Conservation (phyloP, 2,797 vertebrate species). For the Gallinago solitaria region DNA sequence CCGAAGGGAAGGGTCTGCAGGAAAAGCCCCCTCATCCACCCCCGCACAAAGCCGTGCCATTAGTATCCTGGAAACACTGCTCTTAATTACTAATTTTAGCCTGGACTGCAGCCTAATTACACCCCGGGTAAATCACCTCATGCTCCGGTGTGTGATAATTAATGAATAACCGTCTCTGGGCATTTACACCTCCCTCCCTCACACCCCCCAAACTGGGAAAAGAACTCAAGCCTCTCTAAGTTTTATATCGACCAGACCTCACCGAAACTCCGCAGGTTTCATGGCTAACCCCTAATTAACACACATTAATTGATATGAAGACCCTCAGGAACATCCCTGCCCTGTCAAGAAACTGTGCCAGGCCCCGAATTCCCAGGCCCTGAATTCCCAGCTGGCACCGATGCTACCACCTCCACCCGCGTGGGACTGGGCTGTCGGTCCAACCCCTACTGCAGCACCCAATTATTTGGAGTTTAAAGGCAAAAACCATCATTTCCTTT, state of each 20-base stretch:
- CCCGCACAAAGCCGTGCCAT: not conserved
- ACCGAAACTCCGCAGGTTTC: not conserved
- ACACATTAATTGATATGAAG: not conserved
- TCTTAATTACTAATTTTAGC: not conserved
- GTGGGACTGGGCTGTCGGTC: not conserved
- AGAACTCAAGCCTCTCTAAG: not conserved
- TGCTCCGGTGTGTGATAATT: not conserved
- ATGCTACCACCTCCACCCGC: not conserved
- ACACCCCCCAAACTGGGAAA: not conserved
- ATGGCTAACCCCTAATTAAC: not conserved
- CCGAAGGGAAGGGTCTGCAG: not conserved
- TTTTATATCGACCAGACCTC: not conserved
- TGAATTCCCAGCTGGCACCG: not conserved
- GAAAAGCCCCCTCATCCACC: not conserved
- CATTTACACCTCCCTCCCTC: not conserved
- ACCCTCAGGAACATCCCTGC: not conserved
- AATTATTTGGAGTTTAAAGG: not conserved
- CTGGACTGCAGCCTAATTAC: not conserved
- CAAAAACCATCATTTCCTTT: constrained; percentile 1
- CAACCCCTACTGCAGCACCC: not conserved
- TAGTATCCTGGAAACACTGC: not conserved
- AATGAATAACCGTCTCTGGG: not conserved
- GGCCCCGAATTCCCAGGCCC: not conserved
- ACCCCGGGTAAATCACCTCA: not conserved
- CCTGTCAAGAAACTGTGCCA: not conserved